phyloP scores from a whole-genome alignment of 53 echinoderm and acorn worm genomes.

The Henricia sp. region DNA sequence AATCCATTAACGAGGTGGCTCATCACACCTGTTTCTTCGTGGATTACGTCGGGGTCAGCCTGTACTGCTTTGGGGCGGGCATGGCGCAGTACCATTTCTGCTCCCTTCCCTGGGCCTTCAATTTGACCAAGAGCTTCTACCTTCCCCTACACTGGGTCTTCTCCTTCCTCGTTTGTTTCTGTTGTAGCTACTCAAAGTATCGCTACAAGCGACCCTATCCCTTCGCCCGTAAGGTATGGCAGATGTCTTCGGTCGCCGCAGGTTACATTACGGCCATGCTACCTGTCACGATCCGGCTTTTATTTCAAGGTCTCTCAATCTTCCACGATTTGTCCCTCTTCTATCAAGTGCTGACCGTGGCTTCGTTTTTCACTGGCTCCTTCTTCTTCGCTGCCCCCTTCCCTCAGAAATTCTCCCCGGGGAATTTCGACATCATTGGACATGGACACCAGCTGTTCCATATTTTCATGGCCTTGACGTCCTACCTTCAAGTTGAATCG shows the following conservation, averaged over 20 bases:
- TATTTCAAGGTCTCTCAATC: constrained; percentile 47
- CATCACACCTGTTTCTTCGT: constrained; percentile 96
- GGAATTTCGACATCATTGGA: constrained; percentile 85
- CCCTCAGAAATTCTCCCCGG: constrained; percentile 86
- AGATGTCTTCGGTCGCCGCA: constrained; percentile 73
- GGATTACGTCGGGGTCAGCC: constrained; percentile 92
- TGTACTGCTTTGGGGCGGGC: constrained; percentile 76
- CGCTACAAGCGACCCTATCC: constrained; percentile 92
- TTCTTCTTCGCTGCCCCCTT: constrained; percentile 90
- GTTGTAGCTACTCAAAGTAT: constrained; percentile 92
- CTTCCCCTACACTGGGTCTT: constrained; percentile 67
- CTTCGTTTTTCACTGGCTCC: constrained; percentile 68
- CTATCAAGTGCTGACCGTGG: constrained; percentile 72
- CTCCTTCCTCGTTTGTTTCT: constrained; percentile 71
- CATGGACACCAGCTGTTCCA: constrained; percentile 95
- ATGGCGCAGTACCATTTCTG: constrained; percentile 80
- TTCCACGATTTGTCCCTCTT: constrained; percentile 67
- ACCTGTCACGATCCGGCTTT: constrained; percentile 75
- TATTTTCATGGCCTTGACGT: constrained; percentile 78
- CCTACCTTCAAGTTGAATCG: constrained; percentile 79
- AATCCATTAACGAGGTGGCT: constrained; percentile 82
- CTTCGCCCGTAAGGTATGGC: constrained; percentile 87
- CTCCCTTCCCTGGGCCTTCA: constrained; percentile 70
- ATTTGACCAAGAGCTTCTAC: constrained; percentile 56
- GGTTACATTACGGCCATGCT: constrained; percentile 77